These are phyloP conservation scores for Heliconius erato DNA, from an alignment of 2,888 invertebrate genomes.

Conservation along the genomic window DNA sequence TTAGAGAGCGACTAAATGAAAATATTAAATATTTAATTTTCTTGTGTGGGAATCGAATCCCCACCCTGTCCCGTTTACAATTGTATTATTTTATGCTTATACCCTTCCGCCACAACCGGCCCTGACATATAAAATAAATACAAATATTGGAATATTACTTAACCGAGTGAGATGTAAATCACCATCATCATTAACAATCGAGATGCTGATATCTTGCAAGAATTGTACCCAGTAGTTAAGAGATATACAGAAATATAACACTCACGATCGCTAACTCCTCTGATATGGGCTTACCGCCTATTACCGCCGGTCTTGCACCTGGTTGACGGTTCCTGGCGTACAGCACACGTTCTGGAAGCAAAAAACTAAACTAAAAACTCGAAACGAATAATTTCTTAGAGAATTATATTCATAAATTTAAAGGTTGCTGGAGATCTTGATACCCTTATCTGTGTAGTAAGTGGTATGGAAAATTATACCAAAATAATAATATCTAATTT, in stretches of 20 bases:
- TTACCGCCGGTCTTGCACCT: constrained; percentile 83
- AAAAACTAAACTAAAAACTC: constrained; percentile 10
- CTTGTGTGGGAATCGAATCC: too few species aligned
- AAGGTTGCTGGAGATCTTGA: not conserved
- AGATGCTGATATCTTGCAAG: too few species aligned
- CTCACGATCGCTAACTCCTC: constrained; percentile 88
- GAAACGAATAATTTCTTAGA: not conserved
- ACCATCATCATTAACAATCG: too few species aligned
- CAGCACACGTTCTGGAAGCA: constrained; percentile 85
- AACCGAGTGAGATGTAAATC: too few species aligned
- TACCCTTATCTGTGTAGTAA: not conserved
- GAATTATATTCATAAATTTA: not conserved
- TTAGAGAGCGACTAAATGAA: too few species aligned
- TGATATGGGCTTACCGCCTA: constrained; percentile 88
- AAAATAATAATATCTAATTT: too few species aligned
- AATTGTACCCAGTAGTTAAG: not conserved
- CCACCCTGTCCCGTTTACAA: too few species aligned
- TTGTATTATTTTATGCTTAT: too few species aligned
- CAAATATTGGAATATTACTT: too few species aligned
- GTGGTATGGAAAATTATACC: not conserved
- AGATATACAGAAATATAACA: constrained; percentile 41
- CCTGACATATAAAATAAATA: too few species aligned
- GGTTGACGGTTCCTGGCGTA: constrained; percentile 86
- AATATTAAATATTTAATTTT: too few species aligned
- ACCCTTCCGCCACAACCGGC: too few species aligned